Base-by-base conservation (phyloP, 1,140 invertebrate species). In the Semibalanus balanoides region DNA sequence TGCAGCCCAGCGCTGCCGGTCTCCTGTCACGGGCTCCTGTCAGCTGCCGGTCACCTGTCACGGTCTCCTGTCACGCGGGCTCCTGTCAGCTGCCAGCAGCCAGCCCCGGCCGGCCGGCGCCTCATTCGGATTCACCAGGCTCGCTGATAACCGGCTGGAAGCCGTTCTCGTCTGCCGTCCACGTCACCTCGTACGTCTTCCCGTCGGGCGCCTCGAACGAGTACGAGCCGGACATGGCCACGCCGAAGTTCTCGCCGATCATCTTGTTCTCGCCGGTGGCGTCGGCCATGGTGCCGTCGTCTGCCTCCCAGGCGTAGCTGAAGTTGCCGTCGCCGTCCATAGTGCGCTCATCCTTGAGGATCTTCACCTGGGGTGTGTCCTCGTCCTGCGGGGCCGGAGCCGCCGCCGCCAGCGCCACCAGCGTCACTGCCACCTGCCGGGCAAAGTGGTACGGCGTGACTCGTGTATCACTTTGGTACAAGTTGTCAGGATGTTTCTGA, bases 221-320 rank as follows among this genome's bases (percentile, higher is more conserved):
- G 70, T 72, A 72, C 28, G 70, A 72, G 70, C 70, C 70, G 70
- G n/a, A 7, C 70, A 72, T 72, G 70, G 70, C 29, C 70, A 72
- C 29, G 70, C 70, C 70, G 70, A 17, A 28, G 3, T 3, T n/a
- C 29, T 72, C 70, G 9, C 70, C 70, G 29, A 72, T 72, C n/a
- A 22, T 11, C 70, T 72, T 72, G 70, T 72, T 72, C 29, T 72
- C 70, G n/a, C 70, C 70, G 70, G 19, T 14, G 5, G 70, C 70
- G 11, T 72, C 70, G 28, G 29, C 70, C 70, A 22, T 64, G 14
- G 11, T 64, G 51, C 51, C 51, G 22, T 64, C 51, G 11, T 64
- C 51, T 1, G 51, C 7, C 51, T 64, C 51, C 51, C 51, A 64
- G 51, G 51, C 51, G 51, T 64, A 64, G 51, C 51, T 64, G 51